Evolutionary conservation across 2,113 vertebrate species (phyloP), one percentile per base, ranked within the genome.

Genomic region (Rhea pennata): DNA sequence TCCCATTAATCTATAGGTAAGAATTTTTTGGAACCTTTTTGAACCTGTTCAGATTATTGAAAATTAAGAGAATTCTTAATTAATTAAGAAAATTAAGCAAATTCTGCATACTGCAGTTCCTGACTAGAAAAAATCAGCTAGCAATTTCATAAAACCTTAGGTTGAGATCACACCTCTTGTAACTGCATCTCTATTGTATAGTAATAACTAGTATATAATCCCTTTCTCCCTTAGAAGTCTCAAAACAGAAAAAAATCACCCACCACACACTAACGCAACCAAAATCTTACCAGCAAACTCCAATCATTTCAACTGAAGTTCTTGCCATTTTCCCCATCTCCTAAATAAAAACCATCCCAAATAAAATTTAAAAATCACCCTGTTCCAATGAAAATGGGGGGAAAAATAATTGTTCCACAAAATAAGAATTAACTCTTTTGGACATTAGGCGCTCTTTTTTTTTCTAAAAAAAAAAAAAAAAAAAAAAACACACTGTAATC

Each of bases 341-440:
- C 40, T 78, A 29, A 36, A 44, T 44, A 40, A 36, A 54, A 59
- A 78, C 21, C 5, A 54, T 14, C 16, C 16, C 56, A 59, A 33
- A 20, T 31, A 58, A 31, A 15, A 58, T 31, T 58, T 31, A 40
- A 36, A 54, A 59, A 78, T 23, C 5, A 65, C 11, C 54, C 44
- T 15, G 6, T 2, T 64, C 8, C 36, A 64, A 1, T 4, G 6
- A 40, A 77, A 91, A 69, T 5, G 46, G 2, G 1, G 46, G 2
- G 1, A 50, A 87, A 54, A 50, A 11, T 48, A 80, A 29, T 23
- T 73, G 51, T 5, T 26, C 21, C 54, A 72, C 2, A 24, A 3
- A 64, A 31, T 19, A 7, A 39, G 87, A 76, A 82, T 51, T 14
- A 84, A 51, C 4, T 4, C 10, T 58, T 79, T 19, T 33, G 46